A percentile compares a stretch with the other conserved stretches of the same genome.
phyloP scores from a whole-genome alignment of 2,113 vertebrate genomes.

The Lycaon pictus region DNA sequence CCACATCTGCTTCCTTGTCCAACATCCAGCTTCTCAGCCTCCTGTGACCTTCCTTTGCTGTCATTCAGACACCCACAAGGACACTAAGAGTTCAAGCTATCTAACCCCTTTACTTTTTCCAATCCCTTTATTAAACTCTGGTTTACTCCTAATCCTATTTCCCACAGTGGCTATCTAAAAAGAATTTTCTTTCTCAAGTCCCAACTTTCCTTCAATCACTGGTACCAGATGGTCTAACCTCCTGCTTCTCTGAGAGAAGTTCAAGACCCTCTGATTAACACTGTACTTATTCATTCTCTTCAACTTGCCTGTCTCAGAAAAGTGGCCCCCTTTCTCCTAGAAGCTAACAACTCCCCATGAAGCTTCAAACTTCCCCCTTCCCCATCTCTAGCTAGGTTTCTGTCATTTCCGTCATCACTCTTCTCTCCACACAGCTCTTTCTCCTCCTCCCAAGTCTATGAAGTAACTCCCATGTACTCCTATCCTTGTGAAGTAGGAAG shows the following conservation, averaged over 20 bases:
- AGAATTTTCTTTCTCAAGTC: conserved; percentile 75
- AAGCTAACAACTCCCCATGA: neutral
- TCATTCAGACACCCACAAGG: conserved; percentile 67
- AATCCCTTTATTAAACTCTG: conserved; percentile 50
- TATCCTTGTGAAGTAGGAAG: neutral
- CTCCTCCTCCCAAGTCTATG: neutral
- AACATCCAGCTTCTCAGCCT: neutral
- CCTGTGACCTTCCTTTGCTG: neutral
- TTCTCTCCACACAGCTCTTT: neutral
- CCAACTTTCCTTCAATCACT: conserved; percentile 55
- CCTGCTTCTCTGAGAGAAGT: conserved; percentile 6
- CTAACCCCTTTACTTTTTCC: conserved; percentile 45
- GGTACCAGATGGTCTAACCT: conserved; percentile 53
- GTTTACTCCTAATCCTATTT: conserved; percentile 68
- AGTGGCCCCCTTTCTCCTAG: neutral
- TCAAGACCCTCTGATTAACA: neutral
- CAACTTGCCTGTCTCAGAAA: neutral
- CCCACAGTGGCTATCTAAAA: conserved; percentile 74
- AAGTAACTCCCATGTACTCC: neutral
- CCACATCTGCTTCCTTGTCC: conserved; percentile 35
- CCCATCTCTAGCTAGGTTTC: neutral
- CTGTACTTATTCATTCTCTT: neutral
- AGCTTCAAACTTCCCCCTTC: neutral
- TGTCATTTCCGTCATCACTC: neutral
- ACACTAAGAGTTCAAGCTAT: conserved; percentile 62